Percentiles rank a stretch among this genome's conserved stretches.
Conservation (phyloP, 2,113 vertebrate genomes). For the Casuarius casuarius region DNA sequence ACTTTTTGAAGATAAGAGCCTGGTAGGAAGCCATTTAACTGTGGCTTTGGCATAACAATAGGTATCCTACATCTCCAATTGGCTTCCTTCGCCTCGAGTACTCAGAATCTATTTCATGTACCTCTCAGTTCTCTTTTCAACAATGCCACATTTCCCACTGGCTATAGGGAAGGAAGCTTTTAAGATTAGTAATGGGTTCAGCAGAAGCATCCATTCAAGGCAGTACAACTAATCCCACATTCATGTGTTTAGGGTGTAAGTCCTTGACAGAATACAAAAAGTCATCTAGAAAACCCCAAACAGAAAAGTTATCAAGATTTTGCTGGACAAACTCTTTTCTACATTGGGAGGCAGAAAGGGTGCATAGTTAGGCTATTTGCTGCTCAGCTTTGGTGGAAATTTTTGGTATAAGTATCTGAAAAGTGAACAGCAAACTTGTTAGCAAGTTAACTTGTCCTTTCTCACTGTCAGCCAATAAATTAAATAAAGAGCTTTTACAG, state of each 20-base stretch:
- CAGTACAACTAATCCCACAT: background rate
- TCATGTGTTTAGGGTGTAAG: background rate
- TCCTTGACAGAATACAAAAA: background rate
- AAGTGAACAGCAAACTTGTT: background rate
- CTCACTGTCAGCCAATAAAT: background rate
- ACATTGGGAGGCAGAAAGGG: background rate
- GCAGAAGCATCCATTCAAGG: background rate
- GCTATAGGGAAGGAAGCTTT: background rate
- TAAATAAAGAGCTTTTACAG: background rate
- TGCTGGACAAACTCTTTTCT: background rate
- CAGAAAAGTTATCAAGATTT: background rate
- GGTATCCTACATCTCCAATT: background rate
- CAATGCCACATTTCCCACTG: background rate
- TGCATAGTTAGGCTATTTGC: background rate
- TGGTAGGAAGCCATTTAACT: background rate
- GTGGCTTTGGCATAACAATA: background rate
- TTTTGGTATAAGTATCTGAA: background rate
- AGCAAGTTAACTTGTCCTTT: background rate
- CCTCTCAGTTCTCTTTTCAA: background rate
- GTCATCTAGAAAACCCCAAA: background rate
- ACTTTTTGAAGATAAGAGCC: background rate
- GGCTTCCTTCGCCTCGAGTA: background rate
- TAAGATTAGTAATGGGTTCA: background rate
- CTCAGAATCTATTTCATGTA: background rate
- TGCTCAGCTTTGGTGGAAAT: background rate